Evolutionary conservation across 2,888 invertebrate genomes (phyloP).

Genomic region (Ophion obscuratus): DNA sequence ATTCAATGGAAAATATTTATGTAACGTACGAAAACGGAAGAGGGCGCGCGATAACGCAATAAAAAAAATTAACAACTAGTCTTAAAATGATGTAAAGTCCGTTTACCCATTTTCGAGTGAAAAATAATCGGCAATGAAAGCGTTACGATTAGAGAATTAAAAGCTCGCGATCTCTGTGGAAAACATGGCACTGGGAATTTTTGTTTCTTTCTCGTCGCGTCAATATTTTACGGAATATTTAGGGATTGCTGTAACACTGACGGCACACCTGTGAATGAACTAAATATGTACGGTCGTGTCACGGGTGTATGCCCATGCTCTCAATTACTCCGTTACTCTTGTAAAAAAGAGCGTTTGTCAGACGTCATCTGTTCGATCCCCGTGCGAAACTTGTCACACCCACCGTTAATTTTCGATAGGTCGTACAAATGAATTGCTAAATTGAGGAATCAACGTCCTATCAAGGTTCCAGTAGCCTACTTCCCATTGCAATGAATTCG

Average conservation of each 20-base stretch:
- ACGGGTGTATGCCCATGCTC: constrained; percentile 77
- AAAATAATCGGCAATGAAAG: background rate
- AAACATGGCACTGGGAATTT: constrained; percentile 75
- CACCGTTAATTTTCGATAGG: constrained; percentile 28
- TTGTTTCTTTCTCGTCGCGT: constrained; percentile 64
- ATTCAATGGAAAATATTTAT: constrained; percentile 34
- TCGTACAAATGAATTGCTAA: constrained; percentile 55
- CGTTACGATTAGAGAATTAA: background rate
- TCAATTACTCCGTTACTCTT: constrained; percentile 73
- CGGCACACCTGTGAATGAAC: constrained; percentile 35
- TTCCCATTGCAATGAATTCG: background rate
- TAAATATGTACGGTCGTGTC: constrained; percentile 71
- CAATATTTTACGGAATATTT: constrained; percentile 70
- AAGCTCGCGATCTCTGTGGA: background rate
- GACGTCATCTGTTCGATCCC: constrained; percentile 72
- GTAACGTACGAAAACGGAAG: background rate
- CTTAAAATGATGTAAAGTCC: background rate
- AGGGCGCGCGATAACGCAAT: background rate
- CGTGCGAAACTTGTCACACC: constrained; percentile 67
- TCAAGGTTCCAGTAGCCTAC: background rate
- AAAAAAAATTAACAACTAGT: background rate
- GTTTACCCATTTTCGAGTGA: background rate
- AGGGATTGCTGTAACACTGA: constrained; percentile 52
- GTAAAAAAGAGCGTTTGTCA: constrained; percentile 70
- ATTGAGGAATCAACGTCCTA: constrained; percentile 2